Percentiles rank a stretch among this genome's conserved stretches.
These are phyloP conservation scores for Drosophila sechellia DNA, from an alignment of 1,140 invertebrate genomes.

Conservation along the genomic window DNA sequence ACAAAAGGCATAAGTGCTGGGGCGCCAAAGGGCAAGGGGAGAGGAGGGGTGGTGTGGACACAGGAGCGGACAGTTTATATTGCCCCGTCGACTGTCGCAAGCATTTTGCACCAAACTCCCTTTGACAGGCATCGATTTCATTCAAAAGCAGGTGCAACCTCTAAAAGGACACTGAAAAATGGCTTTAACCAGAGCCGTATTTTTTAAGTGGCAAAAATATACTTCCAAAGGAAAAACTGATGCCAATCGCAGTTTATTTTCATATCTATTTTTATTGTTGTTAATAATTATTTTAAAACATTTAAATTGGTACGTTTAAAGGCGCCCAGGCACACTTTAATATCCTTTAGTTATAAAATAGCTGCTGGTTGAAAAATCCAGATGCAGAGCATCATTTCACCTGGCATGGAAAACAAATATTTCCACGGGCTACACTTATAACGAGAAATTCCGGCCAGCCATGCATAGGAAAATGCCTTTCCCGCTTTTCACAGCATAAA, in stretches of 20 bases:
- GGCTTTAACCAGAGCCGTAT: background rate
- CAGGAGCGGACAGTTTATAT: constrained; percentile 53
- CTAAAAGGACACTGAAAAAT: background rate
- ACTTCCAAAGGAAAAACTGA: too few relatives aligned
- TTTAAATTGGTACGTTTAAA: too few relatives aligned
- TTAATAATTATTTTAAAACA: background rate
- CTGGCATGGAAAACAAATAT: constrained; percentile 44
- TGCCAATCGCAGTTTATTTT: background rate
- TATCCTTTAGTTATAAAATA: background rate
- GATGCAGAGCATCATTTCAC: background rate
- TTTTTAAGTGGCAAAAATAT: too few relatives aligned
- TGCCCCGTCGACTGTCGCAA: constrained; percentile 41
- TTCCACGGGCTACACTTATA: constrained; percentile 44
- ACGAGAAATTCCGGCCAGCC: constrained; percentile 28
- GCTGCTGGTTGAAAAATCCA: background rate
- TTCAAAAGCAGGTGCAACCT: constrained; percentile 8
- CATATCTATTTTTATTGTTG: too few relatives aligned
- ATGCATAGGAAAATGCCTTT: constrained; percentile 18
- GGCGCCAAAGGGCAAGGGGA: constrained; percentile 1
- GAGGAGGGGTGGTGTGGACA: background rate
- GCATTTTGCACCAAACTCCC: constrained; percentile 22
- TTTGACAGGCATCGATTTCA: background rate
- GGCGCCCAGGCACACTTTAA: too few relatives aligned
- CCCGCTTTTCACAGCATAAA: background rate
- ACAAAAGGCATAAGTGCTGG: constrained; percentile 52